Percentiles rank a stretch among this genome's conserved stretches.
These are phyloP conservation scores for Epinotia brunnichana DNA, from an alignment of 2,888 invertebrate species.

Conservation along the genomic window DNA sequence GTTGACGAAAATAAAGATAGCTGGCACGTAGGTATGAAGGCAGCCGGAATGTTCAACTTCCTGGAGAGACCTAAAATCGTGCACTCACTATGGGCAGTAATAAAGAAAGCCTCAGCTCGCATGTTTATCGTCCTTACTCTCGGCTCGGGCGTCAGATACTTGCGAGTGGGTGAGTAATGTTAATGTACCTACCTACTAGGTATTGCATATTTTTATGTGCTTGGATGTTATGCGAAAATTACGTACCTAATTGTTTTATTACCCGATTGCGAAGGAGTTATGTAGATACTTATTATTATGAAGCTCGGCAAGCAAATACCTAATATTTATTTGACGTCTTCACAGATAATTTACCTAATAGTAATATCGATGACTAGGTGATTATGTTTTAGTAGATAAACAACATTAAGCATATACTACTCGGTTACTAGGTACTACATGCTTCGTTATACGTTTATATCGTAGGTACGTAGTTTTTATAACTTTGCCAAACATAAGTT, in stretches of 20 bases:
- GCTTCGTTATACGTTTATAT: neutral
- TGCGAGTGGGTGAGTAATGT: no score
- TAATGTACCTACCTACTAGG: no score
- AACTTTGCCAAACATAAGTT: neutral
- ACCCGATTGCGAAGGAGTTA: neutral
- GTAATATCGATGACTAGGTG: slow-evolving; percentile 3
- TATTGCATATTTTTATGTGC: neutral
- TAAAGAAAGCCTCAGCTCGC: no score
- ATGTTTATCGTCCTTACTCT: no score
- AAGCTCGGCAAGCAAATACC: neutral
- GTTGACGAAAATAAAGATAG: no score
- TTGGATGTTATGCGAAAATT: no score
- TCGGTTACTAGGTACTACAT: neutral
- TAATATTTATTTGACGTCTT: slow-evolving; percentile 15
- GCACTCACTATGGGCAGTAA: no score
- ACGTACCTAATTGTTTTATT: neutral
- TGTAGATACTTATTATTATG: neutral
- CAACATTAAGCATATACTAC: neutral
- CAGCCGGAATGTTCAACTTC: no score
- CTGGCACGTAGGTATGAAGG: no score
- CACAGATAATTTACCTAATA: neutral
- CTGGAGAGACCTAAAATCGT: no score
- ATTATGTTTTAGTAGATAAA: slow-evolving; percentile 4
- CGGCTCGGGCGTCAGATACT: no score
- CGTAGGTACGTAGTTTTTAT: neutral